Evolutionary conservation across 2,113 vertebrate species (phyloP), one percentile per base, ranked within the genome.

Genomic region (Sterrhoptilus dennistouni): DNA sequence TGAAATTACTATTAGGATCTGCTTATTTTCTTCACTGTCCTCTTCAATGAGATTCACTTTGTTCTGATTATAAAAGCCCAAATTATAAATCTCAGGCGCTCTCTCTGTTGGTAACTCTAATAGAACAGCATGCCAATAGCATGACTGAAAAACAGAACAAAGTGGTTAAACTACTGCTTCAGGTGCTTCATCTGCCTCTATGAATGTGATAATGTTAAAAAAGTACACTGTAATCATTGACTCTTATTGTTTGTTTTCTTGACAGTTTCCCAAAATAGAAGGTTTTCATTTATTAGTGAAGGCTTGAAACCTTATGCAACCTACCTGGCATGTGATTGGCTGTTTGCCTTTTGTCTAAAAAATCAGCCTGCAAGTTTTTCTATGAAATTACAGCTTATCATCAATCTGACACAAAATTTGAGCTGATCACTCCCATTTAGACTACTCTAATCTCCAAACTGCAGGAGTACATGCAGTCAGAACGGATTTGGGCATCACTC

Each of bases 331-430:
- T 19, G 16, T 0, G 2, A 40, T 8, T 72, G 65, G 2, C 54
- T 74, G 10, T 74, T 94, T 0, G 0, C 27, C 35, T 87, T 87
- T 74, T 71, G 90, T 88, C 81, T 87, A 82, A 95, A 96, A 80
- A 50, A 82, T 59, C 2, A 61, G 20, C n/a, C n/a, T 61, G 14
- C 36, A 38, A 28, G 2, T 31, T 72, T 75, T 93, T 61, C 25
- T 25, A 1, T 65, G n/a, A 94, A 80, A 86, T 63, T 70, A 40
- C 19, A 63, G n/a, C 2, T 88, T 54, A 59, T 9, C 50, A 90
- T 93, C 71, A 56, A 25, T 70, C 42, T 96, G 93, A 95, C 82
- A 84, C 25, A 78, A 61, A 57, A 66, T 86, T 47, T 80, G 75
- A 85, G 69, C n/a, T n/a, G 27, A 28, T 85, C 33, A 28, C 11